Evolutionary conservation across 2,797 vertebrate species (phyloP).

Genomic region (Buphagus erythrorhynchus): DNA sequence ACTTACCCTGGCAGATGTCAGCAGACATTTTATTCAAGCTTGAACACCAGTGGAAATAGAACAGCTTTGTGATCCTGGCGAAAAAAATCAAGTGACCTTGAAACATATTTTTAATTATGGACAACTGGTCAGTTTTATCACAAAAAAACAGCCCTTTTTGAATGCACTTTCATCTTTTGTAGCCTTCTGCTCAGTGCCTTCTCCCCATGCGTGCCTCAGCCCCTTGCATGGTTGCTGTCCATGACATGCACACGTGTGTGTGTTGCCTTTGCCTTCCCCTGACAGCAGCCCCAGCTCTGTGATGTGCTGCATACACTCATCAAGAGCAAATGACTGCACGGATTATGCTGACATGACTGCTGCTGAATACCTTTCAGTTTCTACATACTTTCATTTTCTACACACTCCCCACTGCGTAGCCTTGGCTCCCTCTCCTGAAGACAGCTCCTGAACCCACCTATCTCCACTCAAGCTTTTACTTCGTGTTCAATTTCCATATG

Average conservation of each 20-base stretch:
- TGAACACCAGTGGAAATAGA: slow-evolving; percentile 12
- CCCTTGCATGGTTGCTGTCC: fast-evolving
- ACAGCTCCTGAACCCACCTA: not conserved
- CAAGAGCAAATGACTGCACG: not conserved
- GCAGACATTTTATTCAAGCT: slow-evolving; percentile 50
- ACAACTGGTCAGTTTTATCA: not conserved
- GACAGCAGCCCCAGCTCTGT: not conserved
- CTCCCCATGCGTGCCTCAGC: fast-evolving
- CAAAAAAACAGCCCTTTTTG: not conserved
- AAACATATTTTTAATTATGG: slow-evolving; percentile 3
- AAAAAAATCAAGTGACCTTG: slow-evolving; percentile 14
- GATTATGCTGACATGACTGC: not conserved
- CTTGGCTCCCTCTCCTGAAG: not conserved
- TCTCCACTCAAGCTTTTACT: not conserved
- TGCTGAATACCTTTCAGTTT: not conserved
- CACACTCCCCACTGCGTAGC: not conserved
- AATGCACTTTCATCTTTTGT: not conserved
- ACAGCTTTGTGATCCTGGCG: not conserved
- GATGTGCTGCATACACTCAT: not conserved
- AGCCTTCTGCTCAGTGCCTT: not conserved
- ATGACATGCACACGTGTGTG: not conserved
- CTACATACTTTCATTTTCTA: not conserved
- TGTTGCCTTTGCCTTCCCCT: not conserved
- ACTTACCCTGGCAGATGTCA: slow-evolving; percentile 35
- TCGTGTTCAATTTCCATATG: not conserved